Evolutionary conservation across 1,140 invertebrate genomes (phyloP).

Genomic region (Gryllus bimaculatus): DNA sequence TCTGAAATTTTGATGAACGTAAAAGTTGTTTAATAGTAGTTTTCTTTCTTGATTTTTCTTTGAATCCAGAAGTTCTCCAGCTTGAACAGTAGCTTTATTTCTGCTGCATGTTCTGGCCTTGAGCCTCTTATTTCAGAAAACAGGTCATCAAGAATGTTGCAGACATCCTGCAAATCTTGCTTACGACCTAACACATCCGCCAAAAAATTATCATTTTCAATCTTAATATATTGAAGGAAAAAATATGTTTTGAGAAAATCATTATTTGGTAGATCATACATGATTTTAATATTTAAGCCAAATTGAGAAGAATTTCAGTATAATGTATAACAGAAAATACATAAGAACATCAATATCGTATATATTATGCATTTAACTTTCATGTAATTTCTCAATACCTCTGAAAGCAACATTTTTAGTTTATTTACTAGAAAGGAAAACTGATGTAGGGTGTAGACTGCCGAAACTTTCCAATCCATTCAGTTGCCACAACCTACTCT

Average conservation of each 20-base stretch:
- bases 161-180: slow-evolving; percentile 57
- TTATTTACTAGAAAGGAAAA: slow-evolving; percentile 82
- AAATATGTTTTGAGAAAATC: too few species aligned
- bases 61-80: slow-evolving; percentile 48
- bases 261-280: too few species aligned
- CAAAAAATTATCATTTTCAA: slow-evolving; percentile 35
- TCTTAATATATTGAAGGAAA: too few species aligned
- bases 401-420: too few species aligned
- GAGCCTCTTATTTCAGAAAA: slow-evolving; percentile 58
- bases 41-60: slow-evolving; percentile 63
- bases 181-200: slow-evolving; percentile 61
- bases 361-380: too few species aligned
- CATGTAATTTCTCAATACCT: too few species aligned
- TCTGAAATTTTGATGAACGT: slow-evolving; percentile 93
- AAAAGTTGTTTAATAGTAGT: slow-evolving; percentile 92
- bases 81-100: slow-evolving; percentile 28
- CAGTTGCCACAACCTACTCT: slow-evolving; percentile 74
- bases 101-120: slow-evolving; percentile 48
- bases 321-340: too few species aligned
- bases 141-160: slow-evolving; percentile 60
- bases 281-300: too few species aligned
- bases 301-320: too few species aligned
- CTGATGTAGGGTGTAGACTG: slow-evolving; percentile 65
- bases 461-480: slow-evolving; percentile 74
- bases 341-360: too few species aligned